Evolutionary conservation across 2,888 invertebrate genomes (phyloP).

Genomic region (Cantharis rufa): DNA sequence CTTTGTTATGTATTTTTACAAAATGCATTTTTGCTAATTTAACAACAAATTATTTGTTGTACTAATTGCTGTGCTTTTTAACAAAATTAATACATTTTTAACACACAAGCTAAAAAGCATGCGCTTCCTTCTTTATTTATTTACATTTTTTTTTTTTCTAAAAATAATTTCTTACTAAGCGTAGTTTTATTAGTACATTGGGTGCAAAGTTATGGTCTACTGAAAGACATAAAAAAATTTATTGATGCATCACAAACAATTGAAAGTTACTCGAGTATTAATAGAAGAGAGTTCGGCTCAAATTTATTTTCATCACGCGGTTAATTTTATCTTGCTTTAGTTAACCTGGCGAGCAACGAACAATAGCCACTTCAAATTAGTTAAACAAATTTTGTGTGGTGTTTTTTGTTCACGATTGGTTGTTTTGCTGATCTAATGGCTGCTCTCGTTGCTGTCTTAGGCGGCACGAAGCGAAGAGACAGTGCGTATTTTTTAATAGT

Average conservation of each 20-base stretch:
- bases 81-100: conserved; percentile 5
- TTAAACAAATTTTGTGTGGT: conserved; percentile 1
- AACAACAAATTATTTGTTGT: conserved; percentile 12
- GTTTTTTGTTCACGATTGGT: conserved; percentile 49
- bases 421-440: conserved; percentile 52
- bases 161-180: conserved; percentile 23
- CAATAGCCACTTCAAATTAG: background rate
- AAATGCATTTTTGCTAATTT: conserved; percentile 12
- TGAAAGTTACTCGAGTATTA: conserved; percentile 4
- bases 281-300: conserved; percentile 21
- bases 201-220: background rate
- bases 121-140: conserved; percentile 17
- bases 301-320: conserved; percentile 41
- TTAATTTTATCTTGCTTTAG: conserved; percentile 44
- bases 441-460: conserved; percentile 50
- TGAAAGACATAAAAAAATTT: background rate
- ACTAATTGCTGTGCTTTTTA: conserved; percentile 28
- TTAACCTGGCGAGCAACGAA: conserved; percentile 34
- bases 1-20: background rate
- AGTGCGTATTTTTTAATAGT: conserved; percentile 40
- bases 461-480: conserved; percentile 48
- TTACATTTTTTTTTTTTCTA: conserved; percentile 1
- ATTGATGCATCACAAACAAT: conserved; percentile 7
- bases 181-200: background rate
- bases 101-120: conserved; percentile 14